A percentile compares a stretch with the other conserved stretches of the same genome.
Conservation (phyloP, 2,113 vertebrate genomes). For the Prietella phreatophila region DNA sequence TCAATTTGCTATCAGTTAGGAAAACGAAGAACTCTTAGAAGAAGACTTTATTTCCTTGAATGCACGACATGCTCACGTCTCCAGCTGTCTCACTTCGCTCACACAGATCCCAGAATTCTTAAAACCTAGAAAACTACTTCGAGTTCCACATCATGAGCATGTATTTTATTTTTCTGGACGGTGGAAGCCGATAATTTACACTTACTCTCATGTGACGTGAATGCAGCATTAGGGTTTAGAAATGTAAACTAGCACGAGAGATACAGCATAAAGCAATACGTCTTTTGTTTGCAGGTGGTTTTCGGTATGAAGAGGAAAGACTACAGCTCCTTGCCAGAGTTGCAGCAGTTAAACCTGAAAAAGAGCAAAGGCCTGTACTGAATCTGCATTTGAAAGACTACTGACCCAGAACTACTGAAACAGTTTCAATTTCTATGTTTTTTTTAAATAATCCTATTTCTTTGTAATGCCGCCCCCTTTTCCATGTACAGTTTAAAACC, state of each 20-base stretch:
- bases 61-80: background rate
- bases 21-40: background rate
- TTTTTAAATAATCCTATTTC: slow-evolving; percentile 44
- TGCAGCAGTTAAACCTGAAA: slow-evolving; percentile 70
- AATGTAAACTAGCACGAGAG: background rate
- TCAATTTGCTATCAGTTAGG: background rate
- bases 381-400: slow-evolving; percentile 32
- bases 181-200: background rate
- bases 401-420: slow-evolving; percentile 4
- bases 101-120: background rate
- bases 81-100: background rate
- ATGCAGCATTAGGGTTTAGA: background rate
- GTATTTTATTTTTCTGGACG: background rate
- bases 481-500: slow-evolving; percentile 56
- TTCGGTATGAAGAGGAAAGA: slow-evolving; percentile 72
- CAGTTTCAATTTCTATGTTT: slow-evolving; percentile 42
- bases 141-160: background rate
- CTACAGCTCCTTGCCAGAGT: slow-evolving; percentile 66
- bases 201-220: background rate
- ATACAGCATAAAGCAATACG: background rate
- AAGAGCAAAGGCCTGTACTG: slow-evolving; percentile 72
- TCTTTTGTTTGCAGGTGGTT: slow-evolving; percentile 65
- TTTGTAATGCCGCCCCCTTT: slow-evolving; percentile 31
- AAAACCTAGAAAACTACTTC: background rate
- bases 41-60: background rate